Conservation (phyloP, 2,797 vertebrate species). For the Setipinna tenuifilis region DNA sequence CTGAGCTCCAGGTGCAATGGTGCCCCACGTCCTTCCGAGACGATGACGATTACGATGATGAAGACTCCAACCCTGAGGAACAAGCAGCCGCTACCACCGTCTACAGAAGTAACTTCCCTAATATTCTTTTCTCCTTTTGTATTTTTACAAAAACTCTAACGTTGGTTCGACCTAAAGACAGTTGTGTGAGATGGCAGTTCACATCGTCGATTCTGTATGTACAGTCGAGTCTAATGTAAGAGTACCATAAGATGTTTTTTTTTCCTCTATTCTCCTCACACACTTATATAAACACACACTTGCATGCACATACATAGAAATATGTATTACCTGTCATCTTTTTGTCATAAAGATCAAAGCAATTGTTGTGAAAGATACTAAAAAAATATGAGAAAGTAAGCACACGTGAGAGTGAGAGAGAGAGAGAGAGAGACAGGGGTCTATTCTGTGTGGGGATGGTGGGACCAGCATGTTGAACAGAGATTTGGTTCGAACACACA, state of each 20-base stretch:
- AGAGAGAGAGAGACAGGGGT: neutral
- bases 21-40: conserved; percentile 41
- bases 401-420: no score
- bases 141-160: conserved; percentile 69
- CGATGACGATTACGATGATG: no score
- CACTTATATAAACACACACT: neutral
- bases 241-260: conserved; percentile 64
- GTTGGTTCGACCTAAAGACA: conserved; percentile 79
- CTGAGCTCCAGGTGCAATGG: conserved; percentile 42
- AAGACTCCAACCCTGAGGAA: conserved; percentile 72
- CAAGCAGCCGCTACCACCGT: conserved; percentile 71
- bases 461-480: neutral
- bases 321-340: neutral
- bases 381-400: neutral
- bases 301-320: neutral
- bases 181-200: conserved; percentile 73
- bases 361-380: neutral
- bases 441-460: neutral
- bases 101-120: conserved; percentile 70
- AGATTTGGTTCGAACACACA: neutral
- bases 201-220: conserved; percentile 79
- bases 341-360: neutral
- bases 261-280: conserved; percentile 46
- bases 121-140: conserved; percentile 66
- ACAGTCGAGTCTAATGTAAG: conserved; percentile 73